Base-by-base conservation (phyloP, 2,797 vertebrate genomes). In the Iguana delicatissima region DNA sequence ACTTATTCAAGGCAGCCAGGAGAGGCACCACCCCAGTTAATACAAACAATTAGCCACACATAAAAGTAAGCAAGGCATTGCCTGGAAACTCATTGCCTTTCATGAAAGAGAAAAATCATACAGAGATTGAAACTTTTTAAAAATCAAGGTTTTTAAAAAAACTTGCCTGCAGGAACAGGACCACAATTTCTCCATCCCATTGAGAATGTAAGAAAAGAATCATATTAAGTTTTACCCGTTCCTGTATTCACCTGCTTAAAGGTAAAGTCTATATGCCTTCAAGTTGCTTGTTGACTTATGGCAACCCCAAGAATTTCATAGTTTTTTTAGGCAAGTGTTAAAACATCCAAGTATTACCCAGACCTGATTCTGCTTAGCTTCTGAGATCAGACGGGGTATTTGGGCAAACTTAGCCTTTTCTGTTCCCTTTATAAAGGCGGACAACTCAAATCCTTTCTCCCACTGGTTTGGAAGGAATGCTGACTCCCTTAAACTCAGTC, bases 131-230 rank as follows among this genome's bases (percentile, higher is more conserved):
- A 69, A 0, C 64, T 69, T 69, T 69, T 67, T 67, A 22, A 64
- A 64, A 64, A 64, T 4, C 22, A 59, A 59, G 16, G 16, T 4
- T 5, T 32, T 82, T 18, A 57, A 82, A n/a, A n/a, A 77, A 52
- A 20, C 42, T 92, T 59, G 22, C 77, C 79, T 69, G 64, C 69
- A 46, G 76, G 62, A 89, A 89, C 18, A 52, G 90, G 0, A 0
- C 18, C n/a, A 35, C 64, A 12, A 32, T 4, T 35, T 20, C 87
- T 38, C 0, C 42, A 80, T 88, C 42, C 3, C 35, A 88, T 89
- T 6, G 89, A 35, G 74, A 90, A 62, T 13, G 50, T 91, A 89
- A 92, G 90, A 89, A 92, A 94, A 95, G 86, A 95, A 0, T 46
- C 42, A 46, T 9, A 14, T n/a, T 1, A 52, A 50, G 5, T n/a